These are phyloP conservation scores for Pocillopora damicornis DNA, from an alignment of 64 coral and sea anemone genomes.

Conservation along the genomic window DNA sequence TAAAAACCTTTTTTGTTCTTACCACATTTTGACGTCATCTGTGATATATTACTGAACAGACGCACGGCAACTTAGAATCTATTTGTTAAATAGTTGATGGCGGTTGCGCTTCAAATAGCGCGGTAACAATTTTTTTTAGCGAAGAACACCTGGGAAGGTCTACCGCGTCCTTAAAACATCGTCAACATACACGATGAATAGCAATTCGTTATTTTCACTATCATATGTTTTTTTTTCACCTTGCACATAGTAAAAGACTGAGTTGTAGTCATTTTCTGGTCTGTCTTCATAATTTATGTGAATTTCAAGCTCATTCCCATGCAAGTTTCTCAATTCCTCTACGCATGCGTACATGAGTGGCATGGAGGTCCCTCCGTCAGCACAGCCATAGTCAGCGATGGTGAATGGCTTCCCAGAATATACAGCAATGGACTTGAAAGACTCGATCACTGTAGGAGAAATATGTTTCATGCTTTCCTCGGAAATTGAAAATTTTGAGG, in stretches of 20 bases:
- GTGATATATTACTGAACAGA: no score
- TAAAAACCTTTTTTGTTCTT: no score
- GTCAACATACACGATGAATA: no score
- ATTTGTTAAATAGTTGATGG: no score
- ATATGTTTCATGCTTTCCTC: background rate
- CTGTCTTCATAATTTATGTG: background rate
- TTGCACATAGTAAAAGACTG: background rate
- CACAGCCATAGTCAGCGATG: background rate
- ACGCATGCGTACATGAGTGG: background rate
- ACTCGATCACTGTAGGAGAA: background rate
- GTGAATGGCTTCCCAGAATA: background rate
- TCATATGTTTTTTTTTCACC: background rate
- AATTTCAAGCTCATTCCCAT: background rate
- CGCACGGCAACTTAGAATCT: no score
- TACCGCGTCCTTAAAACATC: no score
- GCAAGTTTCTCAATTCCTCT: background rate
- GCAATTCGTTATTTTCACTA: background rate
- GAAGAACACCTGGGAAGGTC: no score
- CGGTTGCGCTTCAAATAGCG: no score
- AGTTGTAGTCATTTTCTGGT: background rate
- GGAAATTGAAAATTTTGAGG: background rate
- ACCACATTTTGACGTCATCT: no score
- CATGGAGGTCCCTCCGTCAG: background rate
- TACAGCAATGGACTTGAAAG: background rate
- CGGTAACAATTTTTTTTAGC: no score